Evolutionary conservation across 2,113 vertebrate genomes (phyloP), one percentile per base, ranked within the genome.

Genomic region (Pseudopipra pipra): DNA sequence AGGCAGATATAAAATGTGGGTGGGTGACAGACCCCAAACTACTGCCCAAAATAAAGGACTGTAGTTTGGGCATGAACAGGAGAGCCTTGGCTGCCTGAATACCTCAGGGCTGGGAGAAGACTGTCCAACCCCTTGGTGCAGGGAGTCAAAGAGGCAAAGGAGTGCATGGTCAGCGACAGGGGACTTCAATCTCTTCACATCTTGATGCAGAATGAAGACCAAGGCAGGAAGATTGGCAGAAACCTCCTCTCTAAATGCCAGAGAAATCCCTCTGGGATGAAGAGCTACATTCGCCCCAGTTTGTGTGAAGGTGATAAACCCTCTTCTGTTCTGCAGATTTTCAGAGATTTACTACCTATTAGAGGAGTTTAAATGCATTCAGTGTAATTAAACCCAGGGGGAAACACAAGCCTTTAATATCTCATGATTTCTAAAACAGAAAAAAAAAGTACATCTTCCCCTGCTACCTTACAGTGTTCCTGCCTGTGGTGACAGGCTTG

Each of bases 361-460:
- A 96, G 54, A 90, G 37, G 86, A 75, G 58, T 96, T 95, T 90
- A 94, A 96, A 94, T 79, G 80, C 66, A 88, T 94, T 90, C 80
- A 75, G 30, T 71, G 70, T 96, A 94, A 96, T 96, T 96, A 93
- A 96, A 90, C 93, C 83, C 95, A 93, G 39, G 93, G 73, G 93
- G 55, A 90, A 93, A 93, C 73, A 84, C 79, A 85, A 85, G 73
- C 62, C 66, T 93, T 89, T 94, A 92, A 79, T 92, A 94, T 89
- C 82, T 84, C 76, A 33, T 76, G 62, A 85, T 91, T 95, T 87
- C 86, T 86, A 66, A 95, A 89, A 44, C 39, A 65, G 51, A n/a
- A n/a, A 35, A 75, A 71, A 82, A 79, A 77, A 31, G 21, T 46
- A 71, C 14, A 16, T 33, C 39, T 77, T 84, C 49, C 39, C 28